Base-by-base conservation (phyloP, 2,888 invertebrate genomes). In the Watsonalla cultraria region DNA sequence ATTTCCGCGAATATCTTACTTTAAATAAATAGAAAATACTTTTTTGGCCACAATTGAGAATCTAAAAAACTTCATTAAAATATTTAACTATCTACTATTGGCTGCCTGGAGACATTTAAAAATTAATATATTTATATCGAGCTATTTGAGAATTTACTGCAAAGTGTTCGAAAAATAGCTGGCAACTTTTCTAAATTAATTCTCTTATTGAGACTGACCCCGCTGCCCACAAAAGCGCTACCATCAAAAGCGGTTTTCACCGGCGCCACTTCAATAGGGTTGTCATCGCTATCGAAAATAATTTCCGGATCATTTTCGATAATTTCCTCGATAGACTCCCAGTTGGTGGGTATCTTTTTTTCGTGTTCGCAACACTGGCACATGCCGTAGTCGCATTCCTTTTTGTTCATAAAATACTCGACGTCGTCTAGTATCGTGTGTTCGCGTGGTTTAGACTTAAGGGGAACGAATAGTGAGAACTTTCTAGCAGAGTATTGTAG, bases 271-370 rank as follows among this genome's bases (percentile, higher is more conserved):
- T 86, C 67, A 7, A 85, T 83, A 9, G 88, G 88, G 59, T 86
- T 86, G 47, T 88, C 82, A 15, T 90, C 82, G 8, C 72, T 61
- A 74, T 90, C 90, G 68, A 90, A 90, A 57, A 90, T 90, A 0
- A 90, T 90, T 62, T 90, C 90, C 2, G 90, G 88, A 68, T 90
- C 89, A 47, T 89, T 88, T 51, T 89, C 89, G n/a, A 90, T 90
- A 0, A 86, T 86, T 52, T 88, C 84, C 68, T 88, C 89, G 33
- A 90, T 87, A 0, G 83, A 80, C 53, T 83, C 68, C 90, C 90
- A 90, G 52, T 88, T 80, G 0, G 83, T 86, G 5, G 64, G 76
- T 45, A 80, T 14, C 54, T 72, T 83, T 64, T 71, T 86, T 61
- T 75, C 74, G 0, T 67, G 57, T 13, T 65, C 67, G 68, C 87